Conservation (phyloP, 2,797 vertebrate genomes). For the Micropoecilia bifurca region DNA sequence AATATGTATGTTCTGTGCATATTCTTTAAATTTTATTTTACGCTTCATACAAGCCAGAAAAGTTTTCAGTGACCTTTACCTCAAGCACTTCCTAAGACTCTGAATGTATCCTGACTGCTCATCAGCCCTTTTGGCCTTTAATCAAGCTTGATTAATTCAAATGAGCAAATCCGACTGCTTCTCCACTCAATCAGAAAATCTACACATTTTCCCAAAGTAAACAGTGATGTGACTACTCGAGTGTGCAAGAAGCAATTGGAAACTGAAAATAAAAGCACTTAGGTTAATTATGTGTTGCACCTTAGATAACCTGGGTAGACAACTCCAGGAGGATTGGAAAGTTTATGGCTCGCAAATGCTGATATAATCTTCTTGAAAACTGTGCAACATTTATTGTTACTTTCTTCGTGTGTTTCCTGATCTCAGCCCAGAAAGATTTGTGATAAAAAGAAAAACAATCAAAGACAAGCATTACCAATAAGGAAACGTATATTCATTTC, state of each 20-base stretch:
- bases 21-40: not conserved
- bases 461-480: not conserved
- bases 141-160: conserved; percentile 23
- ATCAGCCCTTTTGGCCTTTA: conserved; percentile 7
- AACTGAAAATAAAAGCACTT: conserved; percentile 21
- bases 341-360: not conserved
- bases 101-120: not conserved
- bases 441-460: not conserved
- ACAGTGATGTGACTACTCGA: conserved; percentile 4
- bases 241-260: conserved; percentile 2
- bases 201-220: conserved; percentile 22
- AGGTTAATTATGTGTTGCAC: conserved; percentile 26
- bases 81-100: conserved; percentile 13
- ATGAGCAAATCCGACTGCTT: conserved; percentile 13
- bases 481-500: not conserved
- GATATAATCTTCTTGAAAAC: conserved; percentile 12
- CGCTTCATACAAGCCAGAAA: not conserved
- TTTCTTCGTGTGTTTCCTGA: not conserved
- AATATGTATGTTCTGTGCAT: not conserved
- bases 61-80: not conserved
- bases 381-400: not conserved
- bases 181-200: conserved; percentile 20
- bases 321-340: conserved; percentile 12
- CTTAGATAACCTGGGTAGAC: conserved; percentile 16
- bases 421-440: not conserved